phyloP scores from a whole-genome alignment of 2,113 vertebrate genomes.

The Chlorodrepanis virens region DNA sequence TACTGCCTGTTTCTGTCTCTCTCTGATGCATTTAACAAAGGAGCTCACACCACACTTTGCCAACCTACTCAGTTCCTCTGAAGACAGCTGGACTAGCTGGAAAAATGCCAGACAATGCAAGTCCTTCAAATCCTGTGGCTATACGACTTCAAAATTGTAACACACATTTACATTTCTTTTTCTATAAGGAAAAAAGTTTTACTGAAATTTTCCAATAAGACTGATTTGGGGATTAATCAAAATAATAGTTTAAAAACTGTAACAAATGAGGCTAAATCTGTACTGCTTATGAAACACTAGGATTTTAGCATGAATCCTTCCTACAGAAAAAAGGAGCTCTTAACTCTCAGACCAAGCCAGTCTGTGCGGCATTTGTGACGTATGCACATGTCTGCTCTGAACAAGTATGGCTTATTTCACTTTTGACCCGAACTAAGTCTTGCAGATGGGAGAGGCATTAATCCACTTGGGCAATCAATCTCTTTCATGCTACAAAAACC shows the following conservation, averaged over 20 bases:
- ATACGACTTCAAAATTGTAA: neutral
- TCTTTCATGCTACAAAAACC: accelerated
- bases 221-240: neutral
- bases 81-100: conserved; percentile 1
- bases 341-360: neutral
- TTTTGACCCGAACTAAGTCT: conserved; percentile 4
- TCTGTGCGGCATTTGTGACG: neutral
- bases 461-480: neutral
- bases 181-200: neutral
- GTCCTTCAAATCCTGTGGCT: neutral
- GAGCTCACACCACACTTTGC: neutral
- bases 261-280: neutral
- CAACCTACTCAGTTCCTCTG: neutral
- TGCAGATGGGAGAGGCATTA: conserved; percentile 22
- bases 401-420: neutral
- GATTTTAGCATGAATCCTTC: neutral
- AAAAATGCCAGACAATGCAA: neutral
- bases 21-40: neutral
- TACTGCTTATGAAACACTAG: neutral
- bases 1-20: neutral
- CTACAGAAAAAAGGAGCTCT: neutral
- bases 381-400: neutral
- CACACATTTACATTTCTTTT: neutral
- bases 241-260: neutral
- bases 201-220: neutral